Evolutionary conservation across 1,140 invertebrate genomes (phyloP), one percentile per base, ranked within the genome.

Genomic region (Adelges cooleyi): DNA sequence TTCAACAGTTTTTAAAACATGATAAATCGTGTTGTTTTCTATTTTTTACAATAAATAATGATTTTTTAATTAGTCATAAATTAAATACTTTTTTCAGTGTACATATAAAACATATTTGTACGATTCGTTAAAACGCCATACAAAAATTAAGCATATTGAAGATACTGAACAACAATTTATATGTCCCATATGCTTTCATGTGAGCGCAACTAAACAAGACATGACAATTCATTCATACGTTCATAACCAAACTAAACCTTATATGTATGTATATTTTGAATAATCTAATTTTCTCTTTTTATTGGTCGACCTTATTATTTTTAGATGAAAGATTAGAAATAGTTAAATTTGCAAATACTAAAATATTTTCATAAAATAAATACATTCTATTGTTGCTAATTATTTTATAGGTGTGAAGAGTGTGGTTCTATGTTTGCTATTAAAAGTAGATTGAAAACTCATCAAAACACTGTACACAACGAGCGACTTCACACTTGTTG

Each of bases 331-430:
- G n/a, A n/a, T n/a, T n/a, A n/a, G n/a, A n/a, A n/a, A n/a, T n/a
- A n/a, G n/a, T n/a, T n/a, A n/a, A n/a, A n/a, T n/a, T n/a, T n/a
- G n/a, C n/a, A n/a, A n/a, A n/a, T n/a, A n/a, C n/a, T n/a, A n/a
- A n/a, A n/a, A n/a, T n/a, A n/a, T n/a, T n/a, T n/a, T n/a, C n/a
- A n/a, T n/a, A n/a, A n/a, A n/a, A n/a, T n/a, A n/a, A n/a, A n/a
- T n/a, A n/a, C n/a, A n/a, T n/a, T n/a, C n/a, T n/a, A n/a, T n/a
- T n/a, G n/a, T n/a, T n/a, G n/a, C n/a, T n/a, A n/a, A n/a, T n/a
- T n/a, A n/a, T n/a, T n/a, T n/a, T n/a, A 27, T 29, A 62, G 56
- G 56, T 62, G 56, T 62, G 56, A 62, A n/a, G 56, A 62, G 46
- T 62, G 56, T 22, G 56, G 56, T 48, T 62, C 56, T 20, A 62